Percentiles rank a stretch among this genome's conserved stretches.
Conservation (phyloP, 2,113 vertebrate genomes). For the Azemiops feae region DNA sequence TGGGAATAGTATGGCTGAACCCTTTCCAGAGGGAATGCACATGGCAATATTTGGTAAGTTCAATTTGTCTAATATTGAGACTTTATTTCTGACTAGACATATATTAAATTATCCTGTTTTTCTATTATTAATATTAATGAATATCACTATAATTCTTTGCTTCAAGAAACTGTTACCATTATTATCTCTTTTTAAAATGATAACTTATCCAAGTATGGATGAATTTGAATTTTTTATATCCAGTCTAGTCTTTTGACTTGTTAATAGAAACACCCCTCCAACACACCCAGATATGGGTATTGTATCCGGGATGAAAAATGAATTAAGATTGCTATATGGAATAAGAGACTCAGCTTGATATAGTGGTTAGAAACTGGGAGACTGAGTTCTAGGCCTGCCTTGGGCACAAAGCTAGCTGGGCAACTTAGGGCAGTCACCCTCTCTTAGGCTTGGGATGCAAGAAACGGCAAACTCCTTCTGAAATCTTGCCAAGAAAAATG, state of each 20-base stretch:
- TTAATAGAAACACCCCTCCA: not conserved
- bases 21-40: constrained; percentile 89
- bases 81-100: not conserved
- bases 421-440: not conserved
- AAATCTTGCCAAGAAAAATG: not conserved
- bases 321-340: not conserved
- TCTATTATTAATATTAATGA: not conserved
- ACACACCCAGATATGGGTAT: not conserved
- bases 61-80: not conserved
- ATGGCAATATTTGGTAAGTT: constrained; percentile 91
- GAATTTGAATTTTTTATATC: not conserved
- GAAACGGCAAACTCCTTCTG: not conserved
- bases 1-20: constrained; percentile 83
- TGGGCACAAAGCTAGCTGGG: not conserved
- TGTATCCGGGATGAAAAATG: not conserved
- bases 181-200: not conserved
- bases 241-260: not conserved
- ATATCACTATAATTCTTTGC: not conserved
- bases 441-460: not conserved
- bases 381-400: not conserved
- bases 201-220: not conserved
- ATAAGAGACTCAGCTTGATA: not conserved
- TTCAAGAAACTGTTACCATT: not conserved
- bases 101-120: not conserved
- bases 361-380: not conserved